Base-by-base conservation (phyloP, 2,888 invertebrate genomes). In the Sisyra terminalis region DNA sequence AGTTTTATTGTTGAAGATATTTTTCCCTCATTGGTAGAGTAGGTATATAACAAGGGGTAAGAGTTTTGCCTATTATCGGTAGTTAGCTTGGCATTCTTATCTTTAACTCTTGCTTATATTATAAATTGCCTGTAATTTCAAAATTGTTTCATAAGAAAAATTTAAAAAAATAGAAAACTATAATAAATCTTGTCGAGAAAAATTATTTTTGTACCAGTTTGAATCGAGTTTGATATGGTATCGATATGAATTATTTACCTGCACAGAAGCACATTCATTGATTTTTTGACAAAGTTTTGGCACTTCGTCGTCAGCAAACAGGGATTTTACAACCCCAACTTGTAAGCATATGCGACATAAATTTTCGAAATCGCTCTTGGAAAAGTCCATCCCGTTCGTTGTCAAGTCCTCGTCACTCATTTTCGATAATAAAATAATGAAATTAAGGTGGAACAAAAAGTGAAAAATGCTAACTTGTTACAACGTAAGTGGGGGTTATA, bases 221-320 rank as follows among this genome's bases (percentile, higher is more conserved):
- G n/a, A n/a, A n/a, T n/a, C n/a, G n/a, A n/a, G n/a, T n/a, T n/a
- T n/a, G n/a, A n/a, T n/a, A n/a, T n/a, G n/a, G n/a, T n/a, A n/a
- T n/a, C n/a, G n/a, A n/a, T n/a, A n/a, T n/a, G 8, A 35, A 16
- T 17, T 18, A 29, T 42, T 43, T 43, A 43, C 43, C 43, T 43
- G 37, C 11, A 43, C 38, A 10, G 43, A 43, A 43, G 43, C 43
- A 38, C 43, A 43, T 38, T 43, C 43, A 38, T 43, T 37, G 38
- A 43, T 43, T 43, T 43, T 43, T 38, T 43, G 43, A 31, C 30
- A 35, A 8, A 43, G 38, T 43, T 38, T 43, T 18, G 43, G 43
- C 31, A 43, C 38, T 38, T 43, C 43, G 29, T 43, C 43, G 15
- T 43, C 43, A 15, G 43, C 37, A 30, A 43, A 43, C 24, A 43